These are phyloP conservation scores for Tachysurus fulvidraco DNA, from an alignment of 2,113 vertebrate species.

Conservation along the genomic window DNA sequence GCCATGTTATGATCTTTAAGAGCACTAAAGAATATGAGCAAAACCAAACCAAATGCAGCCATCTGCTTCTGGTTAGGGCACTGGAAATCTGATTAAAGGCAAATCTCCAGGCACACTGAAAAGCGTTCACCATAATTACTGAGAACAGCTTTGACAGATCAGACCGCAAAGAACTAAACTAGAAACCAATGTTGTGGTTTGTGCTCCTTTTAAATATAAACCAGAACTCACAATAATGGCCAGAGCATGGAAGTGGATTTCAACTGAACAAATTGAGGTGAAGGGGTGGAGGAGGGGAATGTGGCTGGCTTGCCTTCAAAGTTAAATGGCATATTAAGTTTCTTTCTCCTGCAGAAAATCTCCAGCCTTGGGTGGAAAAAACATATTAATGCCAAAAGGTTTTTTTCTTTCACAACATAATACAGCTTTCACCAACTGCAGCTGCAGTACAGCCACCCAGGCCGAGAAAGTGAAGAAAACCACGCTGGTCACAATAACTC, in stretches of 20 bases:
- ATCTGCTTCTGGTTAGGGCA: conserved; percentile 65
- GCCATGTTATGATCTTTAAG: conserved; percentile 56
- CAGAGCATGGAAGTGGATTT: conserved; percentile 48
- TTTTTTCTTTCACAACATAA: conserved; percentile 37
- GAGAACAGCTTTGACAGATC: conserved; percentile 64
- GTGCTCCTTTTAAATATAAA: conserved; percentile 56
- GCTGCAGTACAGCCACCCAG: conserved; percentile 44
- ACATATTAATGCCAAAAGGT: conserved; percentile 46
- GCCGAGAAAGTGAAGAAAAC: conserved; percentile 51
- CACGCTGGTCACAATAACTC: conserved; percentile 50
- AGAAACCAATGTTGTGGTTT: conserved; percentile 68
- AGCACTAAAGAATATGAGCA: conserved; percentile 52
- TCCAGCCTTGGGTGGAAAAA: conserved; percentile 44
- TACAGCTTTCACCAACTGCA: conserved; percentile 37
- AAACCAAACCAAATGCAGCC: conserved; percentile 56
- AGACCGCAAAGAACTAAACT: conserved; percentile 70
- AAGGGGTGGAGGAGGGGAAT: conserved; percentile 45
- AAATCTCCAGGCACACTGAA: conserved; percentile 64
- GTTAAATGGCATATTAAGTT: conserved; percentile 54
- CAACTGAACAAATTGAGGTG: conserved; percentile 59
- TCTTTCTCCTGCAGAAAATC: conserved; percentile 53
- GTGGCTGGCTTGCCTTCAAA: conserved; percentile 52
- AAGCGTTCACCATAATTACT: conserved; percentile 67
- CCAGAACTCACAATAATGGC: conserved; percentile 57
- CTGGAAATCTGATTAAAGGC: conserved; percentile 65